Evolutionary conservation across 2,888 invertebrate genomes (phyloP).

Genomic region (Mystacides longicornis): DNA sequence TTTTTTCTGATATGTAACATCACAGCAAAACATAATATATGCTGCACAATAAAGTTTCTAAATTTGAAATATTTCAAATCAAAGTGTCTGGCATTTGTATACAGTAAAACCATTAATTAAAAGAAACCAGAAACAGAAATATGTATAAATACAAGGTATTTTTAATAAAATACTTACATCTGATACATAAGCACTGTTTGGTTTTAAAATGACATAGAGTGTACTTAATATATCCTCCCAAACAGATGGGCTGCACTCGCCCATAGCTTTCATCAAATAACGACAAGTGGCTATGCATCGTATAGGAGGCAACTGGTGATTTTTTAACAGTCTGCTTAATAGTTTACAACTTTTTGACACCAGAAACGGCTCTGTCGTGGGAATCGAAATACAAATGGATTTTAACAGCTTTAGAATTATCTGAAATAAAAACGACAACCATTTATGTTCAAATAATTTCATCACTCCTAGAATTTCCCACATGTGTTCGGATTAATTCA

Average conservation of each 20-base stretch:
- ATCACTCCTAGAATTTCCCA: not conserved
- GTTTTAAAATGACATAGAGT: conserved; percentile 35
- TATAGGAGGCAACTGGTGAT: conserved; percentile 35
- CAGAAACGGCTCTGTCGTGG: conserved; percentile 34
- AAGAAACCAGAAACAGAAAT: no score
- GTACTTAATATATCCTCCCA: conserved; percentile 34
- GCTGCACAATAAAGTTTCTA: no score
- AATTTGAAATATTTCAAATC: no score
- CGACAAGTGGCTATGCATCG: conserved; percentile 31
- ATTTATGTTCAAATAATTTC: not conserved
- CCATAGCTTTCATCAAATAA: conserved; percentile 36
- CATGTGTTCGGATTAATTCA: no score
- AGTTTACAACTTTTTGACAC: conserved; percentile 37
- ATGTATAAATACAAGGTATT: no score
- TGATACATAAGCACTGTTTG: conserved; percentile 28
- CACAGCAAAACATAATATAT: no score
- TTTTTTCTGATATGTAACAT: no score
- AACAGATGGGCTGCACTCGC: conserved; percentile 30
- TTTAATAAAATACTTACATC: conserved; percentile 9
- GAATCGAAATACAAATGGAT: conserved; percentile 34
- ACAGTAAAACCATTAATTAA: no score
- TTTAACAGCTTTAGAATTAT: conserved; percentile 29
- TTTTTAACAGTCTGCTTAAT: conserved; percentile 33
- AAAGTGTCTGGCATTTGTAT: no score
- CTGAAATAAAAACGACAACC: conserved; percentile 22